Evolutionary conservation across 1,140 invertebrate species (phyloP).

Genomic region (Drosophila insularis): DNA sequence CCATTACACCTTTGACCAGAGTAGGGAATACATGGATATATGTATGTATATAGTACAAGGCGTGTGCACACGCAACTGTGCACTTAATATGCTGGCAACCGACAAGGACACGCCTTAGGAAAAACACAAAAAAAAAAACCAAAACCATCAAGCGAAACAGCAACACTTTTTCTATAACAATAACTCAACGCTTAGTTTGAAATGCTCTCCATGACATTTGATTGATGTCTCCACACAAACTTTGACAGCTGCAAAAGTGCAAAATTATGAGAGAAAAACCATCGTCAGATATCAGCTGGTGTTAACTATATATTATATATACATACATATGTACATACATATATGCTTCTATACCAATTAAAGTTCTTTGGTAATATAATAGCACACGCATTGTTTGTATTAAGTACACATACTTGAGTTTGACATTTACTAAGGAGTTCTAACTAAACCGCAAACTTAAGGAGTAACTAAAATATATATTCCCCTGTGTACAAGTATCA

Average conservation of each 20-base stretch:
- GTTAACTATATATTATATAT: constrained; percentile 34
- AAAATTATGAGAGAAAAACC: constrained; percentile 39
- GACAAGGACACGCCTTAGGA: constrained; percentile 58
- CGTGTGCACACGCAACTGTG: constrained; percentile 72
- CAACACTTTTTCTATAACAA: constrained; percentile 23
- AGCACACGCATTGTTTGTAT: no score
- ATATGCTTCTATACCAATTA: no score
- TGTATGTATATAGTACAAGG: constrained; percentile 21
- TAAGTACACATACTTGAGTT: no score
- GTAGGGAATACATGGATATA: constrained; percentile 20
- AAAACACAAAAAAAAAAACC: constrained; percentile 17
- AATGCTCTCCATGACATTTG: constrained; percentile 65
- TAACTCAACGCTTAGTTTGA: constrained; percentile 59
- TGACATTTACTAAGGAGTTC: no score
- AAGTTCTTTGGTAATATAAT: no score
- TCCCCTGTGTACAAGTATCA: no score
- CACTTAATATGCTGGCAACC: constrained; percentile 56
- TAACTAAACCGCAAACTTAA: no score
- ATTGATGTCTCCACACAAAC: constrained; percentile 55
- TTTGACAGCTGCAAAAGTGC: constrained; percentile 67
- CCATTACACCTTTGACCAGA: constrained; percentile 61
- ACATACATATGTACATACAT: no score
- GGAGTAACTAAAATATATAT: no score
- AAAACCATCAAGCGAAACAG: not conserved
- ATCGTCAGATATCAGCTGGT: constrained; percentile 51